Base-by-base conservation (phyloP, 2,113 vertebrate species). In the Panthera uncia region DNA sequence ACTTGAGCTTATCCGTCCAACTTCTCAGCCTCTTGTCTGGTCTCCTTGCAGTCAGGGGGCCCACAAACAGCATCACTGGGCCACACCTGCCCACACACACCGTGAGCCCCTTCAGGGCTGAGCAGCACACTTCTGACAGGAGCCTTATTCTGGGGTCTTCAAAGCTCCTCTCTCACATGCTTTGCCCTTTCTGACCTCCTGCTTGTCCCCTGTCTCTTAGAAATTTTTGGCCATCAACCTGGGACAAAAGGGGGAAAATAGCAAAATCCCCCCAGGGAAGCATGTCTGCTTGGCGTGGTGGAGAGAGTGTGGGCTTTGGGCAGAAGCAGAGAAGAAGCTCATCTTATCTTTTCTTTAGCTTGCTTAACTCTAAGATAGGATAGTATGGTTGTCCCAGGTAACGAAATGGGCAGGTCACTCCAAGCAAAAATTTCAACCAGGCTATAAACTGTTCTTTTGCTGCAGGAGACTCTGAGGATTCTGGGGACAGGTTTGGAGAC, bases 21-120 rank as follows among this genome's bases (percentile, higher is more conserved):
- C 57, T 50, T 66, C 10, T 19, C 36, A 31, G 33, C 31, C 74
- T 78, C 80, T 61, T 21, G 11, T 83, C n/a, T 21, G 2, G 19
- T 36, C 13, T 76, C 69, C 11, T 69, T 21, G 41, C 52, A 9
- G 11, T 25, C 41, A 4, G 15, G 71, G 33, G 45, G n/a, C 66
- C 52, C 5, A 0, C 29, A 4, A 3, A 16, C 7, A 31, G n/a
- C 15, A 13, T 48, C 33, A 3, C 65, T 8, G 29, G 27, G 16
- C 18, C 68, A 1, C n/a, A 25, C 3, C 61, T 6, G 6, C 76
- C 33, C 81, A 0, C 52, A 4, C 0, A 0, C 25, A 0, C 4
- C 4, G 0, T 25, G 86, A 10, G 16, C n/a, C 63, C 41, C 41
- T 0, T 27, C 48, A 38, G 66, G 45, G 50, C 10, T 27, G 1